Base-by-base conservation (phyloP, 2,888 invertebrate species). In the Lochmaea crataegi region DNA sequence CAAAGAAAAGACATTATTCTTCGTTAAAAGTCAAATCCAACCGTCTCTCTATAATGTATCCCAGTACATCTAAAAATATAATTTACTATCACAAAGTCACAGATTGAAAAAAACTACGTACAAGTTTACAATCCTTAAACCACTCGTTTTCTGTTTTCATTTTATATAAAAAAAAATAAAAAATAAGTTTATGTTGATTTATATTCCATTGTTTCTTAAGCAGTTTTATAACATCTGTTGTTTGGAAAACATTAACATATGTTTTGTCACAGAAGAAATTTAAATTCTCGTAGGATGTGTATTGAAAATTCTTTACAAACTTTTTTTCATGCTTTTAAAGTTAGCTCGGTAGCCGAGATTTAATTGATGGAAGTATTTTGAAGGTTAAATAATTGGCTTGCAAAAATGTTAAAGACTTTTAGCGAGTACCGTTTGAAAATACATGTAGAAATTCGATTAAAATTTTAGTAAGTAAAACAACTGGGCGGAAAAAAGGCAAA, bases 141-240 rank as follows among this genome's bases (percentile, higher is more conserved):
- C 69, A 32, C 63, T 51, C 61, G 63, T 69, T 69, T 69, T 63
- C 32, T 32, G 12, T 32, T 60, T 60, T 32, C n/a, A n/a, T 38
- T 32, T 14, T 14, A 63, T 56, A 32, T n/a, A n/a, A n/a, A n/a
- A n/a, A n/a, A n/a, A n/a, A n/a, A n/a, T n/a, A 18, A 69, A 69
- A 63, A 69, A 58, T 22, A 58, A 45, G 14, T 42, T n/a, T 42
- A 58, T 63, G 63, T 69, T 69, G 69, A 82, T 82, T 82, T 80
- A 82, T 82, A 78, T 76, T 68, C 80, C 76, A 81, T 82, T 82
- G 82, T 82, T 80, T 79, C 77, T 78, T 75, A 79, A 80, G 75
- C 75, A 76, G 75, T 14, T 53, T 16, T 74, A 77, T 77, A 79
- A 81, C 82, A 82, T 79, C 78, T 80, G 82, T 82, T 80, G 73